Base-by-base conservation (phyloP, 2,888 invertebrate species). In the Pharmacophagus antenor region DNA sequence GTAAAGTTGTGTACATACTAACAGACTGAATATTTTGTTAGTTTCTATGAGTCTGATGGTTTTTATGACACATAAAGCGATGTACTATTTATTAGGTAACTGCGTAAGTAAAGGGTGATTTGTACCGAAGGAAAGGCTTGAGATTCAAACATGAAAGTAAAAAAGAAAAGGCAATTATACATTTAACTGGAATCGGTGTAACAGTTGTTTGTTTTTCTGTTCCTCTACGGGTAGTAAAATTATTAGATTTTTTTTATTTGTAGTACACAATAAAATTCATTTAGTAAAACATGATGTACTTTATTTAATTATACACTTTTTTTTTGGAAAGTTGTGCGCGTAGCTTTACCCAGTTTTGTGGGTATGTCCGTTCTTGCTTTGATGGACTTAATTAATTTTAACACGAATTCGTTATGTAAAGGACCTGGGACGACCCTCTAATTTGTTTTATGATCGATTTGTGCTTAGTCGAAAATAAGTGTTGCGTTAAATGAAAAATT, bases 361-460 rank as follows among this genome's bases (percentile, higher is more conserved):
- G 56, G 47, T 52, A 42, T 56, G 17, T 58, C 63, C 61, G 67
- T 67, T 68, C 67, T 65, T 63, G 67, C 68, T 68, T 72, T 72
- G 74, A 73, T 73, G 70, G 70, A 73, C 69, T 76, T 77, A 76
- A 79, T 79, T 77, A 78, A 77, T 77, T 81, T 79, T 79, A 79
- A 80, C 80, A 73, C 73, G 73, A 74, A 74, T 76, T 75, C 70
- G 66, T 70, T 71, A 68, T 70, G 70, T 68, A 69, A 70, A 71
- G 70, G 67, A 67, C 69, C 69, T 69, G 64, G 52, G 58, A 61
- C 63, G 64, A 67, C 67, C 65, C 67, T 67, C 65, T 69, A 71
- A 74, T 72, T 70, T 70, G 68, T 74, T 74, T 78, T 71, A 71
- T 70, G 68, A 75, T 76, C 70, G 73, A 78, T 79, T 76, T 72